Evolutionary conservation across 2,888 invertebrate species (phyloP).

Genomic region (Oscheius onirici): DNA sequence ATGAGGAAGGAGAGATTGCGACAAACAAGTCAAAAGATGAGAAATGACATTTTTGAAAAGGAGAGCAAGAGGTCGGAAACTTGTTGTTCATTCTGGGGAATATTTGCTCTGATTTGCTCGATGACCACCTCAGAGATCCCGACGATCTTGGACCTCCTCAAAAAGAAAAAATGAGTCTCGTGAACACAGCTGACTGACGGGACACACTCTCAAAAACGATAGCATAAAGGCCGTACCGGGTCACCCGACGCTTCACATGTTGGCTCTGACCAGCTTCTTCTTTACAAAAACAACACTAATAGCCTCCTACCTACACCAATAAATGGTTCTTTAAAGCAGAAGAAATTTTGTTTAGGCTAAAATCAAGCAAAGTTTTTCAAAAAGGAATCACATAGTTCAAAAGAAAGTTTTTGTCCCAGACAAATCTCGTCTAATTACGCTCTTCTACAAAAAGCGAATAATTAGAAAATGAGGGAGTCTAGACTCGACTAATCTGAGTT

Average conservation of each 20-base stretch:
- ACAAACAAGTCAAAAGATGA: neutral
- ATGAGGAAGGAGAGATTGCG: neutral
- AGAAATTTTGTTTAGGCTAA: too few relatives aligned
- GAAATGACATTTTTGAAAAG: neutral
- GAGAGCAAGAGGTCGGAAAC: neutral
- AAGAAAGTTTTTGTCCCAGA: neutral
- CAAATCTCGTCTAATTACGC: neutral
- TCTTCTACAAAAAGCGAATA: neutral
- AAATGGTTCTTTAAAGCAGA: neutral
- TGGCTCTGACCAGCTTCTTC: neutral
- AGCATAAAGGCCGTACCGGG: constrained; percentile 19
- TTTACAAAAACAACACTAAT: neutral
- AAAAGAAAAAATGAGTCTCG: neutral
- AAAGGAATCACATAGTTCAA: neutral
- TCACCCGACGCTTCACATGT: constrained; percentile 10
- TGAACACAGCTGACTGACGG: constrained; percentile 26
- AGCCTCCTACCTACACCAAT: neutral
- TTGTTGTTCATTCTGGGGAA: too few relatives aligned
- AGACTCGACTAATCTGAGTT: constrained; percentile 1
- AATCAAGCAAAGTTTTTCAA: too few relatives aligned
- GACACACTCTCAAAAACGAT: neutral
- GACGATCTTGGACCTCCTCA: too few relatives aligned
- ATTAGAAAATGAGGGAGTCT: neutral
- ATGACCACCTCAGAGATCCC: too few relatives aligned
- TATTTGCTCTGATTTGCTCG: too few relatives aligned